These are phyloP conservation scores for Falco rusticolus DNA, from an alignment of 2,797 vertebrate genomes.

Conservation along the genomic window DNA sequence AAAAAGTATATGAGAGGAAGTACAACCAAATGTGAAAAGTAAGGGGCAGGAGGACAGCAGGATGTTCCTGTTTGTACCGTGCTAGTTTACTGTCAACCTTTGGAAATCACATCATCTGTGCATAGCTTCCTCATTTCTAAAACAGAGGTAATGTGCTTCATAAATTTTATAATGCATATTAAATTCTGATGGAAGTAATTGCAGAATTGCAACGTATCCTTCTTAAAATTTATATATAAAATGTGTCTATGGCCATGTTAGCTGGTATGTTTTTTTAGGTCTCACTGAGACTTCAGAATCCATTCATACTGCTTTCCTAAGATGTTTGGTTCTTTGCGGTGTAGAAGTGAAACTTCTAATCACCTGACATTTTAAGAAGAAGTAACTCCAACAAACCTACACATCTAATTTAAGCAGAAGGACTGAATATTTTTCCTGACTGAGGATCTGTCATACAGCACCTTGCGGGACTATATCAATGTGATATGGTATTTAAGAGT, in stretches of 20 bases:
- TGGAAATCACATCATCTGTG: neutral
- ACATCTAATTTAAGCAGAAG: neutral
- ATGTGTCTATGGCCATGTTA: neutral
- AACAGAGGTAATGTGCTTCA: neutral
- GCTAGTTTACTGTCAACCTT: neutral
- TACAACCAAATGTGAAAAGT: neutral
- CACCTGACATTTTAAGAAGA: neutral
- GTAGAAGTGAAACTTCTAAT: neutral
- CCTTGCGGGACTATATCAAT: neutral
- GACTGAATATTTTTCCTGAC: neutral
- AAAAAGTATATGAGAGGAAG: neutral
- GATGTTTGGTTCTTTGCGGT: neutral
- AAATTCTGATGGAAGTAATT: neutral
- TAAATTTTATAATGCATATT: neutral
- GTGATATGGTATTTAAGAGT: neutral
- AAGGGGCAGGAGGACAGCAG: neutral
- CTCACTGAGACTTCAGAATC: neutral
- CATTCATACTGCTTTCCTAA: neutral
- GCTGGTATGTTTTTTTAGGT: neutral
- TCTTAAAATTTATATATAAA: neutral
- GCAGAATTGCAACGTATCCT: neutral
- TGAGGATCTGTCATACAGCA: neutral
- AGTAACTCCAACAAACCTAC: neutral
- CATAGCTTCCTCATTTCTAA: neutral
- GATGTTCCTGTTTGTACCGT: neutral